These are phyloP conservation scores for Colletes latitarsis DNA, from an alignment of 1,140 invertebrate genomes.

Conservation along the genomic window DNA sequence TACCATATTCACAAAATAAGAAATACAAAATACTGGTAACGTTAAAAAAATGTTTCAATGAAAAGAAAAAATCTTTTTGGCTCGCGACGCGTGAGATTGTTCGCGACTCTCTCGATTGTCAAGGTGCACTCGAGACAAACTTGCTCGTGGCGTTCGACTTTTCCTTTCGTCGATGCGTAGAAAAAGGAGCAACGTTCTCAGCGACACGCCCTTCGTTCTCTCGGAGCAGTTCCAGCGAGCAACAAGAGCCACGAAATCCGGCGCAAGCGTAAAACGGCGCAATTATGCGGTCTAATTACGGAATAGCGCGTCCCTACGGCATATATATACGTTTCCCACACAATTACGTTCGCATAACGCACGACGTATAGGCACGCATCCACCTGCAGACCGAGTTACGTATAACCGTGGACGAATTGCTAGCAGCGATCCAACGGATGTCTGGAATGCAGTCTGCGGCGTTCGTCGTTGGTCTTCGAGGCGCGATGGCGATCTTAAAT, in stretches of 20 bases:
- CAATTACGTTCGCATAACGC: background rate
- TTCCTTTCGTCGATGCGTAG: conserved; percentile 47
- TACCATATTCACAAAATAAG: no score
- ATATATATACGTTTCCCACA: background rate
- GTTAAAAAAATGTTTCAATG: no score
- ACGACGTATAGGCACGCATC: background rate
- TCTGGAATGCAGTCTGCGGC: conserved; percentile 5
- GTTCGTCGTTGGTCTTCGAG: conserved; percentile 5
- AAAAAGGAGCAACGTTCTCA: conserved; percentile 5
- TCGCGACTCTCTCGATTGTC: background rate
- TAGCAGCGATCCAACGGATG: background rate
- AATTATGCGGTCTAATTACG: conserved; percentile 62
- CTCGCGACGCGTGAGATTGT: no score
- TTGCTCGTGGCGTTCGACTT: conserved; percentile 12
- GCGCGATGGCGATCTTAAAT: conserved; percentile 16
- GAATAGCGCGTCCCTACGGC: conserved; percentile 23
- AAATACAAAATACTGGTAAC: no score
- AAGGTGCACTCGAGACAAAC: background rate
- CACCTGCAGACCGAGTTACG: conserved; percentile 15
- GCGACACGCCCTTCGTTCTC: conserved; percentile 46
- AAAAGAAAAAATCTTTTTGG: no score
- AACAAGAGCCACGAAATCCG: conserved; percentile 14
- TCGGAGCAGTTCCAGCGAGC: background rate
- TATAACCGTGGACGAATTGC: conserved; percentile 30
- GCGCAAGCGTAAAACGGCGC: conserved; percentile 25